Evolutionary conservation across 2,888 invertebrate species (phyloP).

Genomic region (Steinernema hermaphroditum): DNA sequence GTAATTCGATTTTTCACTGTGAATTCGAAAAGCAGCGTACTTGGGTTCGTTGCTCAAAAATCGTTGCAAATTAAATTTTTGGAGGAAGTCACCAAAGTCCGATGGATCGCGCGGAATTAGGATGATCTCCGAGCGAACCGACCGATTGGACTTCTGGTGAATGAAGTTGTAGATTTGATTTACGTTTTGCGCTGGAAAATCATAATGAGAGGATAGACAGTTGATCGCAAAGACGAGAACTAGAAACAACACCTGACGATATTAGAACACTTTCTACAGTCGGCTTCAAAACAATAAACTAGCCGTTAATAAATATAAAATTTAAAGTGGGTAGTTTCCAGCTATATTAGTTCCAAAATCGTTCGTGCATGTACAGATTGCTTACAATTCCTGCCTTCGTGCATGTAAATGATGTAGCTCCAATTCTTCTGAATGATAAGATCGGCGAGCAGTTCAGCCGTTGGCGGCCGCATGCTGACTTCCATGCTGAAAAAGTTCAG

Average conservation of each 20-base stretch:
- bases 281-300: too few relatives aligned
- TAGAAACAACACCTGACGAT: too few relatives aligned
- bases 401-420: constrained; percentile 85
- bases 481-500: constrained; percentile 60
- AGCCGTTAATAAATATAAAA: too few relatives aligned
- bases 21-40: constrained; percentile 31
- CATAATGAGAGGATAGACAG: too few relatives aligned
- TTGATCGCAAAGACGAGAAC: too few relatives aligned
- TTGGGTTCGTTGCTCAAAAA: constrained; percentile 45
- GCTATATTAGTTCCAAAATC: not conserved
- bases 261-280: too few relatives aligned
- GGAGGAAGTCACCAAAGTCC: constrained; percentile 56
- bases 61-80: constrained; percentile 56
- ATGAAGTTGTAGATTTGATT: constrained; percentile 60
- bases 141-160: constrained; percentile 52
- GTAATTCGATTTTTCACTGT: constrained; percentile 22
- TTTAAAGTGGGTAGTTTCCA: not conserved
- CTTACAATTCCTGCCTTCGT: constrained; percentile 86
- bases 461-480: constrained; percentile 84
- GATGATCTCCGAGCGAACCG: constrained; percentile 58
- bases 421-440: constrained; percentile 88
- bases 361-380: too few relatives aligned
- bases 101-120: constrained; percentile 55
- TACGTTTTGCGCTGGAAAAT: constrained; percentile 57
- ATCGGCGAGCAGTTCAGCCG: constrained; percentile 91